Base-by-base conservation (phyloP, 92 coral and sea anemone genomes). In the Meandrina meandrites region DNA sequence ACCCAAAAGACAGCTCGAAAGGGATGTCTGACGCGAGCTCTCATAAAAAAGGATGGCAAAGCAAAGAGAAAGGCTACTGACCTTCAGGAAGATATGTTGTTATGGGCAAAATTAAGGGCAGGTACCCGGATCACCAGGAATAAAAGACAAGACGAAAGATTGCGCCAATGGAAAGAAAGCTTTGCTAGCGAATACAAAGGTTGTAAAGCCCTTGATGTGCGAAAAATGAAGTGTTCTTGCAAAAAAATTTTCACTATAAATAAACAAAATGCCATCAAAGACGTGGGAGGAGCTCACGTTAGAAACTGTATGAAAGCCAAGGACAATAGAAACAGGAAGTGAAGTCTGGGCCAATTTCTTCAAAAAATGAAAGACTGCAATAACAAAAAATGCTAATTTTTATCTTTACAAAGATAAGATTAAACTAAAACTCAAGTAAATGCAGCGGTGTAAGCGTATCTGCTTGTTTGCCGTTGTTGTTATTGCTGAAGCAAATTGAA, bases 111-210 rank as follows among this genome's bases (percentile, higher is more conserved):
- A 82, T 62, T 62, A 62, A 82, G 36, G 78, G 86, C 72, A 82
- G 86, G 86, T 78, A 68, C 86, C 4, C 86, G n/a, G 37, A 67
- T 82, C 86, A 68, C 86, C 86, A 18, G 86, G 76, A 81, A 81
- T 66, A 60, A 81, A 81, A 30, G 75, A 32, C 86, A 58, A 62
- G 85, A 81, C 5, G 79, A 75, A 45, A 81, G 54, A 58, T 64
- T 81, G 76, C 50, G 76, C 85, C 76, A 81, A 35, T 28, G 78
- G 76, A 67, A 82, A 82, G 86, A 82, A 82, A 82, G 34, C 37
- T 34, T 66, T 82, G 77, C 86, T 82, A 40, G 78, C 17, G 86
- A 82, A 82, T 82, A 82, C 78, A 58, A 82, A 66, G 86, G 86
- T 66, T 82, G 86, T 40, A 77, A 82, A 82, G 62, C n/a, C n/a